phyloP scores from a whole-genome alignment of 2,113 vertebrate species.

The Brachyhypopomus gauderio region DNA sequence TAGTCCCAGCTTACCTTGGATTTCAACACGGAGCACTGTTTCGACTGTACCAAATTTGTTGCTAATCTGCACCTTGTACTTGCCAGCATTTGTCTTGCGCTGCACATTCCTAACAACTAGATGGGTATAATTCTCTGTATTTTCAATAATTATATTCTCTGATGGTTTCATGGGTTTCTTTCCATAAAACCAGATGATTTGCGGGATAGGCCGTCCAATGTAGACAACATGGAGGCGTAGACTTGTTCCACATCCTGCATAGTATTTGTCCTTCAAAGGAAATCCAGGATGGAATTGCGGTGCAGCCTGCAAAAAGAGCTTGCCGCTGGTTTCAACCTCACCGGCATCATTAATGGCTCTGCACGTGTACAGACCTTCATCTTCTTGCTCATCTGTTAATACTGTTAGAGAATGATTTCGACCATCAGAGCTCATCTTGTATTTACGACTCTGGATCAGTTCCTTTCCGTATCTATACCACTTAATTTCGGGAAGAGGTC shows the following conservation, averaged over 20 bases:
- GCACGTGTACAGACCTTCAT: slow-evolving; percentile 96
- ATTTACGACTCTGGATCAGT: slow-evolving; percentile 94
- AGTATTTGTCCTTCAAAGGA: slow-evolving; percentile 94
- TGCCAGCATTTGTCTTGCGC: slow-evolving; percentile 89
- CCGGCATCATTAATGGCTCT: slow-evolving; percentile 90
- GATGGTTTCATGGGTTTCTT: slow-evolving; percentile 92
- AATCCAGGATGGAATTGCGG: slow-evolving; percentile 95
- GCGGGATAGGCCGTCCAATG: slow-evolving; percentile 94
- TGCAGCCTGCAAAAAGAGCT: slow-evolving; percentile 88
- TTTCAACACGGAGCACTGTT: slow-evolving; percentile 88
- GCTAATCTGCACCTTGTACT: slow-evolving; percentile 96
- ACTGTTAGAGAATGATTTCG: slow-evolving; percentile 91
- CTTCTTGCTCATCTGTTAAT: slow-evolving; percentile 94
- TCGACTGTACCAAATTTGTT: slow-evolving; percentile 90
- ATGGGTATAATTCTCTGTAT: slow-evolving; percentile 95
- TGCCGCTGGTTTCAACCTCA: slow-evolving; percentile 94
- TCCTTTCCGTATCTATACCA: slow-evolving; percentile 98
- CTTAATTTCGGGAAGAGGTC: slow-evolving; percentile 96
- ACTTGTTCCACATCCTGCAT: slow-evolving; percentile 86
- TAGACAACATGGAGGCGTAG: slow-evolving; percentile 94
- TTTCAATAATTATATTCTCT: slow-evolving; percentile 90
- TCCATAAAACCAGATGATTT: slow-evolving; percentile 96
- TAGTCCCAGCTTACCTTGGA: slow-evolving; percentile 85
- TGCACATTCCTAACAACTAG: slow-evolving; percentile 95
- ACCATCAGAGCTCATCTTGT: slow-evolving; percentile 98